Evolutionary conservation across 2,888 invertebrate genomes (phyloP), one percentile per base, ranked within the genome.

Genomic region (Drosophila falleni): DNA sequence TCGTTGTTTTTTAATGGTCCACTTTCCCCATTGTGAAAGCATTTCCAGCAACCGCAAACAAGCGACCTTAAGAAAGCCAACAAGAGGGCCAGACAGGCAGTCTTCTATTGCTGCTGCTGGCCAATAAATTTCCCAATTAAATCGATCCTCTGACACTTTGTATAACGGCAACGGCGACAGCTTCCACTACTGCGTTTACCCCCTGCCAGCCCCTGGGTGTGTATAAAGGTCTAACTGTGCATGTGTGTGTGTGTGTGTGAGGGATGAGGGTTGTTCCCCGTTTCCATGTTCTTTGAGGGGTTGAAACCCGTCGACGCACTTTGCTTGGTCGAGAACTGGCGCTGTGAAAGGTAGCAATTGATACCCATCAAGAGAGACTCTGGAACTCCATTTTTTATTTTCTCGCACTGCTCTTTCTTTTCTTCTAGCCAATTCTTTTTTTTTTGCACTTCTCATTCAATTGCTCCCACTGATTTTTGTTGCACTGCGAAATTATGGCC

Each of bases 101-200:
- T 80, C 84, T 86, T 67, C 86, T 74, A 73, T 53, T 66, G 50
- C 35, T 10, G n/a, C 50, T 31, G 70, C 71, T 75, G 70, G 72
- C 83, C 78, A 90, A 90, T 90, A 90, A 91, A 91, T 90, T 90
- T 90, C 71, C 78, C 83, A 90, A 89, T 91, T 88, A 89, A 91
- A 90, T 87, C 87, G 81, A 89, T 86, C 75, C 79, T 88, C 89
- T 91, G 91, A 91, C 91, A 90, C 83, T 86, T 91, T 79, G 75
- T 74, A 77, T 71, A 53, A 54, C 51, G 60, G 42, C 19, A n/a
- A 39, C 39, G 39, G 59, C 73, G 19, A 55, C 54, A 41, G 46
- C 56, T 71, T 54, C 74, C 37, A 79, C 80, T 75, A 69, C 79
- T 71, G 75, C 64, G 58, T 71, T 75, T 87, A 84, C 81, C 89